Base-by-base conservation (phyloP, 2,797 vertebrate species). In the Simalia tracyae region DNA sequence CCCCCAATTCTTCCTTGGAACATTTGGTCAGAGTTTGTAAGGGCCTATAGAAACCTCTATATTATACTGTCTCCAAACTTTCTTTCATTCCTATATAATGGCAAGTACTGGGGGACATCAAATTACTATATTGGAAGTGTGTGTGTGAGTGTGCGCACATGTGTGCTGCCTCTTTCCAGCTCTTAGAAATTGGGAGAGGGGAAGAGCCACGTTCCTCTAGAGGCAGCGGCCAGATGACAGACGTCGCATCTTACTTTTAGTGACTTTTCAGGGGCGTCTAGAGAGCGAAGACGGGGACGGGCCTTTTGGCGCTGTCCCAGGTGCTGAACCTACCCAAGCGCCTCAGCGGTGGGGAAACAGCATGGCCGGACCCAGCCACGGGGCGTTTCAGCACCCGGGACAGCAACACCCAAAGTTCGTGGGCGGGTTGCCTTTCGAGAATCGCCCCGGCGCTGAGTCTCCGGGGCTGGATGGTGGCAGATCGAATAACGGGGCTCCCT, bases 351-450 rank as follows among this genome's bases (percentile, higher is more conserved):
- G 15, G 6, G 2, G 28, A 26, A 15, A 0, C 12, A 10, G 9
- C 59, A 11, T 24, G 2, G 19, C 31, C 10, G 28, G 63, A 0
- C 46, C 6, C 26, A 22, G 22, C 66, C 22, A 24, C 0, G 54
- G 46, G 54, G 17, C 17, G 57, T 6, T 91, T 84, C 87, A 84
- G 19, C 86, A 61, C 86, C 42, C 22, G 36, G 86, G 91, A 87
- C 86, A 88, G 86, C 66, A 66, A 12, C 8, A 14, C 5, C 28
- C 66, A 7, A 2, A 8, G 14, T 9, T 60, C 36, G 17, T 26
- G 6, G 54, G 50, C 0, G n/a, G 26, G 5, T 31, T 12, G 46
- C 26, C 26, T 5, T 11, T 10, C 2, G 2, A 19, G 42, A 17
- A 17, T 19, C 26, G 10, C 24, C 3, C 36, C 3, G 0, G 15